A percentile compares a stretch with the other conserved stretches of the same genome.
Conservation (phyloP, 2,797 vertebrate genomes). For the Orientallactaga sibirica region DNA sequence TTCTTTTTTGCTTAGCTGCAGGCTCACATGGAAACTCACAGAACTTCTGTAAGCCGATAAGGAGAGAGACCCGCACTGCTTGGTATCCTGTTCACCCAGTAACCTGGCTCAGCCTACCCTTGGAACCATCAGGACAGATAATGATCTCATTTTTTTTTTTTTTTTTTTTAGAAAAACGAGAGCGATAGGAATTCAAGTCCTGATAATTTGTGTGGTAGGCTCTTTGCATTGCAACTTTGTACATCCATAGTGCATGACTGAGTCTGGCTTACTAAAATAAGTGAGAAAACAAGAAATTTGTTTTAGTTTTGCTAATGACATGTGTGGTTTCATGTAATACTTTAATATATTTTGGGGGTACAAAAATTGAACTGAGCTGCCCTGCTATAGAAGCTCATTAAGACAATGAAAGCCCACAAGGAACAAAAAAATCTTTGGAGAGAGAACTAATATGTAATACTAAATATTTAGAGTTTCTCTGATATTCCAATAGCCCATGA, state of each 20-base stretch:
- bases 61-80: not conserved
- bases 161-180: not conserved
- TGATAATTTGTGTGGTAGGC: not conserved
- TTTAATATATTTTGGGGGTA: conserved; percentile 22
- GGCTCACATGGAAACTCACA: conserved; percentile 20
- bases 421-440: conserved; percentile 40
- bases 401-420: not conserved
- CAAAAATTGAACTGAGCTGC: conserved; percentile 24
- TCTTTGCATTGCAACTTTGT: conserved; percentile 1
- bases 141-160: not conserved
- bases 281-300: not conserved
- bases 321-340: not conserved
- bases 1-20: conserved; percentile 50
- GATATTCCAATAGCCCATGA: not conserved
- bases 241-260: not conserved
- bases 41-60: not conserved
- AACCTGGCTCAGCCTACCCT: not conserved
- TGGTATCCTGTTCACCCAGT: not conserved
- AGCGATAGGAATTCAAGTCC: not conserved
- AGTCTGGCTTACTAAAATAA: not conserved
- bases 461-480: conserved; percentile 23
- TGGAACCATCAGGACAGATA: not conserved
- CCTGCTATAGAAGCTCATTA: not conserved
- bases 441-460: not conserved
- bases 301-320: conserved; percentile 9